Conservation (phyloP, 2,888 invertebrate species). For the Phortica okadai region DNA sequence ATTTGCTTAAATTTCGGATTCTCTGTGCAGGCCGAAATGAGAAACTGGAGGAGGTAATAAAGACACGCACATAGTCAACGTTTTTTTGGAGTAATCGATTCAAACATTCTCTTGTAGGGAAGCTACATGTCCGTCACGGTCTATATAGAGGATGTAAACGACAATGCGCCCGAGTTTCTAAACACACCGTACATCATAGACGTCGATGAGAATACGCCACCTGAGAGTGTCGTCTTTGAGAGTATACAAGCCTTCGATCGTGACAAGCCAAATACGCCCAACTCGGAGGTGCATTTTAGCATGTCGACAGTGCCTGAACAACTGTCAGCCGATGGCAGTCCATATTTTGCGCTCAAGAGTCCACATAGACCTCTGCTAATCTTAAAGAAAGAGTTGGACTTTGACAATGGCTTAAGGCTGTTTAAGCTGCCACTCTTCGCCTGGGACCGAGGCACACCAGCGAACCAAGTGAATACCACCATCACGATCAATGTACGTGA, state of each 20-base stretch:
- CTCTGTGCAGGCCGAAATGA: slow-evolving; percentile 79
- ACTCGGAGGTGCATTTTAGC: slow-evolving; percentile 90
- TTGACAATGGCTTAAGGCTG: slow-evolving; percentile 86
- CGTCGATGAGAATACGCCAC: slow-evolving; percentile 88
- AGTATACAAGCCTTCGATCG: slow-evolving; percentile 88
- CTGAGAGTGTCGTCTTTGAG: slow-evolving; percentile 87
- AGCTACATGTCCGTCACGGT: slow-evolving; percentile 90
- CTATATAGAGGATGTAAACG: slow-evolving; percentile 92
- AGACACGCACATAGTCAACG: not conserved
- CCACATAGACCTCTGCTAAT: slow-evolving; percentile 87
- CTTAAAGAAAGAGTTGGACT: slow-evolving; percentile 85
- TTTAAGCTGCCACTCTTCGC: slow-evolving; percentile 86
- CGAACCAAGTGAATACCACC: slow-evolving; percentile 84
- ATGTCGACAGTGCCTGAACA: slow-evolving; percentile 80
- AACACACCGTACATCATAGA: slow-evolving; percentile 87
- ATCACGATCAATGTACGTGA: slow-evolving; percentile 85
- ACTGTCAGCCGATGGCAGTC: slow-evolving; percentile 71
- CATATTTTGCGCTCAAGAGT: slow-evolving; percentile 85
- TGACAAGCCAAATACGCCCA: slow-evolving; percentile 92
- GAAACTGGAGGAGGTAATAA: slow-evolving; percentile 72
- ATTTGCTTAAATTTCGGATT: slow-evolving; percentile 88
- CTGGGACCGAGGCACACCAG: slow-evolving; percentile 89
- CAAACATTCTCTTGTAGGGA: slow-evolving; percentile 78
- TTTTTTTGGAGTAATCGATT: not conserved
- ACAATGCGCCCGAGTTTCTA: slow-evolving; percentile 87